Percentiles rank a stretch among this genome's conserved stretches.
Evolutionary conservation across 2,888 invertebrate genomes (phyloP).

Genomic region (Xestia ashworthii): DNA sequence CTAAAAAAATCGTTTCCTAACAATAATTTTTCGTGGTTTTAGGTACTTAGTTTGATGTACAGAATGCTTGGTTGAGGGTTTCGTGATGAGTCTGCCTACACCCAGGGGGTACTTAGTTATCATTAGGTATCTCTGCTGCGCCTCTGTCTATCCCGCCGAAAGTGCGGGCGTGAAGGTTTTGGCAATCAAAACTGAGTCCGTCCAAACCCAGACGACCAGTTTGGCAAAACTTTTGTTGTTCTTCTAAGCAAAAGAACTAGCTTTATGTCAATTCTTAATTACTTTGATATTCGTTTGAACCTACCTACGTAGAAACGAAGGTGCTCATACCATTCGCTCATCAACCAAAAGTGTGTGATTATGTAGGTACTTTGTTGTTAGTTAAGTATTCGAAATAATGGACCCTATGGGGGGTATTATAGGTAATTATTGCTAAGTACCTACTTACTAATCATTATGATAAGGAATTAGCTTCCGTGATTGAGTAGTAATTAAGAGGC

Average conservation of each 20-base stretch:
- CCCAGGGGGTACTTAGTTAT: too few species aligned
- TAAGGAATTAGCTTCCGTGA: neutral
- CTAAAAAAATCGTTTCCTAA: too few species aligned
- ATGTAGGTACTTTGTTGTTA: neutral
- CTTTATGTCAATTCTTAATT: neutral
- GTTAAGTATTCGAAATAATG: neutral
- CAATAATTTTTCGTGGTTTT: too few species aligned
- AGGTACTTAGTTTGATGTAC: too few species aligned
- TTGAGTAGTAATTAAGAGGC: neutral
- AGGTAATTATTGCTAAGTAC: neutral
- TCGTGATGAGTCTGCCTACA: too few species aligned
- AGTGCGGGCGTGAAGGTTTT: neutral
- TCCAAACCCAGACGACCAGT: neutral
- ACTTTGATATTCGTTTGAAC: neutral
- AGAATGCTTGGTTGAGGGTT: too few species aligned
- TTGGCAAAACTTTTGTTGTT: neutral
- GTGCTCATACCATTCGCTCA: neutral
- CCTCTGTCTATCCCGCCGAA: neutral
- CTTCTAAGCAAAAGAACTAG: neutral
- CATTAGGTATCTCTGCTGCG: neutral
- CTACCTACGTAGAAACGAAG: neutral
- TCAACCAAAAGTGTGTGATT: neutral
- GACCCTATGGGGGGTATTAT: neutral
- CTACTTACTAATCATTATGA: neutral
- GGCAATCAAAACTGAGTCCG: neutral